Percentiles rank a stretch among this genome's conserved stretches.
phyloP scores from a whole-genome alignment of 2,113 vertebrate genomes.

The Tor tambroides region DNA sequence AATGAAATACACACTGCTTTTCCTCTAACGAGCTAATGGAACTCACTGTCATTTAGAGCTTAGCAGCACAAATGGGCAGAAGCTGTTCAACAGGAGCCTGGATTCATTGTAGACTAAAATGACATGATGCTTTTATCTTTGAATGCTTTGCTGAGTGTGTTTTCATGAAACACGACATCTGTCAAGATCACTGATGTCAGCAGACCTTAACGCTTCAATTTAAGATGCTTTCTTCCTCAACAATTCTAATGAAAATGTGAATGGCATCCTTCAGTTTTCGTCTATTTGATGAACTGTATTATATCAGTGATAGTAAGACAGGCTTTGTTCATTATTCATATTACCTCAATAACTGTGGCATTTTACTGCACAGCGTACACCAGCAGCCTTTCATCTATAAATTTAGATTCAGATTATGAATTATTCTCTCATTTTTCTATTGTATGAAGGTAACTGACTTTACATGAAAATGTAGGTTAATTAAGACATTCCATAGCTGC shows the following conservation, averaged over 20 bases:
- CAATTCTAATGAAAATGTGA: conserved; percentile 40
- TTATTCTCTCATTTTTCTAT: background rate
- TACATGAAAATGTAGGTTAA: background rate
- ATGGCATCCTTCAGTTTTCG: conserved; percentile 17
- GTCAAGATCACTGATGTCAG: conserved; percentile 39
- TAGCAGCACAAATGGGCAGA: conserved; percentile 9
- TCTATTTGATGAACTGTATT: background rate
- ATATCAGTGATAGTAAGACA: background rate
- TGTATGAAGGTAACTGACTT: background rate
- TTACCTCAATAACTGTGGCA: background rate
- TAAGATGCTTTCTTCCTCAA: conserved; percentile 29
- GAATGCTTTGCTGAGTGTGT: conserved; percentile 25
- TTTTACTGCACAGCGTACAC: background rate
- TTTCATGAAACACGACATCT: conserved; percentile 50
- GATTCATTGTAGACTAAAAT: conserved; percentile 45
- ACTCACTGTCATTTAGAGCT: conserved; percentile 4
- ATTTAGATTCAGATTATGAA: background rate
- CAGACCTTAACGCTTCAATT: background rate
- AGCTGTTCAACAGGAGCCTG: conserved; percentile 39
- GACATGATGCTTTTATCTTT: conserved; percentile 48
- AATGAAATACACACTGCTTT: conserved; percentile 23
- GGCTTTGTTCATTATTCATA: conserved; percentile 4
- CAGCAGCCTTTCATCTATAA: background rate
- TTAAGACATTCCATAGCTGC: background rate
- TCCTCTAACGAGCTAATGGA: conserved; percentile 29